These are phyloP conservation scores for Hemithea aestivaria DNA, from an alignment of 2,888 invertebrate species.

Conservation along the genomic window DNA sequence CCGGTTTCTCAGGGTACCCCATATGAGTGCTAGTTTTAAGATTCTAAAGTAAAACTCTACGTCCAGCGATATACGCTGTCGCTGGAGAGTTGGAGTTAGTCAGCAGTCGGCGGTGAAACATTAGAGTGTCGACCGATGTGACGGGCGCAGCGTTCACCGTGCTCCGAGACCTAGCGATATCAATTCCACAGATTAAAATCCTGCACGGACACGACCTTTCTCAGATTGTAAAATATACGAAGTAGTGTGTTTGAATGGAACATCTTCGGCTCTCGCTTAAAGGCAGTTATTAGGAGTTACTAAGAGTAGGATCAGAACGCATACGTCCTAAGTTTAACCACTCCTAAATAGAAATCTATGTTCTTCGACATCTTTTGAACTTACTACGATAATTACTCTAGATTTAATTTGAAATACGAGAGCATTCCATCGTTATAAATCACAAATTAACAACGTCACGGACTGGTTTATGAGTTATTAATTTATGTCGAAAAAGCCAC, in stretches of 20 bases:
- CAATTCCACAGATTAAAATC: slow-evolving; percentile 51
- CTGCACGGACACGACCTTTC: slow-evolving; percentile 18
- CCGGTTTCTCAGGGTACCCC: no score
- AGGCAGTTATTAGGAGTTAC: background rate
- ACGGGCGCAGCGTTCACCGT: slow-evolving; percentile 33
- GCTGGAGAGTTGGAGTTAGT: slow-evolving; percentile 17
- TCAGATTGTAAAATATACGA: slow-evolving; percentile 7
- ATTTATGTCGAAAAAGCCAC: slow-evolving; percentile 5
- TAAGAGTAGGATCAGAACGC: no score
- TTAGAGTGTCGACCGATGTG: slow-evolving; percentile 52
- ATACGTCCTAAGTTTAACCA: no score
- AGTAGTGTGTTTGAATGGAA: slow-evolving; percentile 7
- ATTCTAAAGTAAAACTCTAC: no score
- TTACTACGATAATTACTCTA: no score
- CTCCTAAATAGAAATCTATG: no score
- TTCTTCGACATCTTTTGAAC: no score
- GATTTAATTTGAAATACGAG: background rate
- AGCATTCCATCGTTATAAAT: background rate
- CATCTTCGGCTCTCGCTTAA: slow-evolving; percentile 1
- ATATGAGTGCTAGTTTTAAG: no score
- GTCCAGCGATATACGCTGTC: no score
- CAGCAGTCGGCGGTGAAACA: slow-evolving; percentile 51
- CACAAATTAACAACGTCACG: no score
- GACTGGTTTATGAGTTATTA: slow-evolving; percentile 1
- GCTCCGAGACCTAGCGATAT: slow-evolving; percentile 38